These are phyloP conservation scores for Octodon degus DNA, from an alignment of 2,113 vertebrate species.

Conservation along the genomic window DNA sequence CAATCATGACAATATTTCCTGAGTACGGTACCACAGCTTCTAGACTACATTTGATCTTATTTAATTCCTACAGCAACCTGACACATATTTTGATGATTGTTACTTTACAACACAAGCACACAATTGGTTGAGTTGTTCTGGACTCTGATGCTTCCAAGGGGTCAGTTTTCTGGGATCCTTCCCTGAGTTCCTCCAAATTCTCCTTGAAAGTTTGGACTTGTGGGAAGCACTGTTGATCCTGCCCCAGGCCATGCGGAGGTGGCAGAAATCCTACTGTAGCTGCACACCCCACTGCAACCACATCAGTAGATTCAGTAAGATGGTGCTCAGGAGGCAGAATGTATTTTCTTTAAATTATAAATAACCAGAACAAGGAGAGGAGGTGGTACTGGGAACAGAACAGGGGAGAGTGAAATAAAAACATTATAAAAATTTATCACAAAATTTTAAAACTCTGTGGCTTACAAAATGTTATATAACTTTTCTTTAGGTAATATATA, in stretches of 20 bases:
- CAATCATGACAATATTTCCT: background rate
- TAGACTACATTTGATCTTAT: background rate
- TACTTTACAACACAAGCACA: background rate
- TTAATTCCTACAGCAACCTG: background rate
- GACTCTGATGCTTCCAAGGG: background rate
- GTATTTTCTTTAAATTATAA: conserved; percentile 29
- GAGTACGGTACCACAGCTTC: background rate
- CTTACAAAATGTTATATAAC: background rate
- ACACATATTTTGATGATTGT: background rate
- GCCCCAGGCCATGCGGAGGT: no score
- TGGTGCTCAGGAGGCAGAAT: background rate
- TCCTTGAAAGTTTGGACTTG: background rate
- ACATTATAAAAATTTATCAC: background rate
- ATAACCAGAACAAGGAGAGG: background rate
- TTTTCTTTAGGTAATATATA: background rate
- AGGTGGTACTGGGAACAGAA: background rate
- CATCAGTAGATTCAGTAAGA: background rate
- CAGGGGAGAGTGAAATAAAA: background rate
- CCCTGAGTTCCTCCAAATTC: background rate
- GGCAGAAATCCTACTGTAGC: background rate
- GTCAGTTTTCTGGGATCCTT: background rate
- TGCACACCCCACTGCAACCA: background rate
- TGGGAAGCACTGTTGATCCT: background rate
- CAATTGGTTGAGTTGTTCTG: background rate
- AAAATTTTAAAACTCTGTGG: background rate